Percentiles rank a stretch among this genome's conserved stretches.
Conservation (phyloP, 2,113 vertebrate species). For the Melanerpes formicivorus region DNA sequence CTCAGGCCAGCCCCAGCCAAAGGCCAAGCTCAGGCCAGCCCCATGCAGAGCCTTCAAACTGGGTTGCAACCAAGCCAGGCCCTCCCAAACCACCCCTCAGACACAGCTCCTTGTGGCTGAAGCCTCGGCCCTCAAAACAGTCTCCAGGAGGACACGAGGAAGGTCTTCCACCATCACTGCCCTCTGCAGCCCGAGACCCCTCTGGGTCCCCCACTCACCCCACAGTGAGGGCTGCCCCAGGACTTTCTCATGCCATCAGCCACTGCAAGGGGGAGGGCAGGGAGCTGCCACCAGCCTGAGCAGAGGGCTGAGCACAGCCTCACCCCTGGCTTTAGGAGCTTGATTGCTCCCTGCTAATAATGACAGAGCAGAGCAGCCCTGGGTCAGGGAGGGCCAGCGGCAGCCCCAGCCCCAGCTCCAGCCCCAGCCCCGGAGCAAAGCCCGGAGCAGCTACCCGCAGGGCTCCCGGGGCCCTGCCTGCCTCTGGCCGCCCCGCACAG, state of each 20-base stretch:
- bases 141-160: fast-evolving
- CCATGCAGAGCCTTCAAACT: fast-evolving
- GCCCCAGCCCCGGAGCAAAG: fast-evolving
- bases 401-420: not conserved
- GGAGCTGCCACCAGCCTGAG: fast-evolving
- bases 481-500: too few species aligned
- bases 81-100: fast-evolving
- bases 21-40: not conserved
- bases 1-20: fast-evolving
- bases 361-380: not conserved
- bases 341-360: not conserved
- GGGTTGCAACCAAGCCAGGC: fast-evolving
- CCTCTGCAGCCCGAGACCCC: not conserved
- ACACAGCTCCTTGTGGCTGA: too few species aligned
- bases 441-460: fast-evolving
- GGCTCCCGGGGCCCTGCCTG: not conserved
- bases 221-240: fast-evolving
- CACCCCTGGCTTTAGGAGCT: fast-evolving
- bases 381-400: not conserved
- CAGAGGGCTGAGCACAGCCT: not conserved
- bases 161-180: not conserved
- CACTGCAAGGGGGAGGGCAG: not conserved
- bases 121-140: fast-evolving
- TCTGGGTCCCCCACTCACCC: not conserved
- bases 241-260: fast-evolving